Percentiles rank a stretch among this genome's conserved stretches.
phyloP scores from a whole-genome alignment of 2,113 vertebrate genomes.

The Vanacampus margaritifer region DNA sequence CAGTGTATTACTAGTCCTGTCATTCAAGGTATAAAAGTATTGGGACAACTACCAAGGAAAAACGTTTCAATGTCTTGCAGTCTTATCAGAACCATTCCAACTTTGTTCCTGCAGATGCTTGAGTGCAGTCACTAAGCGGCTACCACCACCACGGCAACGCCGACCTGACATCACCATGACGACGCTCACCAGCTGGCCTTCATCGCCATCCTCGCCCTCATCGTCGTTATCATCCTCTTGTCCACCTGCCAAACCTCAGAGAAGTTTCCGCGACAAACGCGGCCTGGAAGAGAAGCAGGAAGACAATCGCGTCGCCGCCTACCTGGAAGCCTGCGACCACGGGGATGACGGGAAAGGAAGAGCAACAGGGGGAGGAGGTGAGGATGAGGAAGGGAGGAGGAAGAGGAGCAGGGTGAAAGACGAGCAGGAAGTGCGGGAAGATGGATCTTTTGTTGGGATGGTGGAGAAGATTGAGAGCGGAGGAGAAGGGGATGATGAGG shows the following conservation, averaged over 20 bases:
- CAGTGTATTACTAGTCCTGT: background rate
- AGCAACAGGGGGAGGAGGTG: background rate
- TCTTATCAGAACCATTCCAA: background rate
- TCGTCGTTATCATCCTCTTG: background rate
- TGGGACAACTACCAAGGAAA: background rate
- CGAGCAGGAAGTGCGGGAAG: background rate
- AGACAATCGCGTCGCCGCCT: background rate
- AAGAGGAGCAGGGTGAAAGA: background rate
- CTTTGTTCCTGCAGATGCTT: conserved; percentile 40
- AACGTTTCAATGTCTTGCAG: background rate
- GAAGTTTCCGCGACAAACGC: conserved; percentile 43
- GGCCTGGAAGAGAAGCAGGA: conserved; percentile 1
- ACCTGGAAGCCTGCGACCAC: conserved; percentile 39
- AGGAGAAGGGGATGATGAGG: background rate
- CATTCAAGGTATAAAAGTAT: background rate
- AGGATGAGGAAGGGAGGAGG: background rate
- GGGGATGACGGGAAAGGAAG: background rate
- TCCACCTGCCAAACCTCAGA: conserved; percentile 53
- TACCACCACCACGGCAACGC: conserved; percentile 9
- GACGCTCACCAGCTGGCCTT: conserved; percentile 1
- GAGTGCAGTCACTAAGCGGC: background rate
- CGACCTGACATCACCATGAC: conserved; percentile 6
- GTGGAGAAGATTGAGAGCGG: background rate
- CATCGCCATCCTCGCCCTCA: background rate
- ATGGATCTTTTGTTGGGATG: background rate